Evolutionary conservation across 2,888 invertebrate genomes (phyloP).

Genomic region (Lithodes maja): DNA sequence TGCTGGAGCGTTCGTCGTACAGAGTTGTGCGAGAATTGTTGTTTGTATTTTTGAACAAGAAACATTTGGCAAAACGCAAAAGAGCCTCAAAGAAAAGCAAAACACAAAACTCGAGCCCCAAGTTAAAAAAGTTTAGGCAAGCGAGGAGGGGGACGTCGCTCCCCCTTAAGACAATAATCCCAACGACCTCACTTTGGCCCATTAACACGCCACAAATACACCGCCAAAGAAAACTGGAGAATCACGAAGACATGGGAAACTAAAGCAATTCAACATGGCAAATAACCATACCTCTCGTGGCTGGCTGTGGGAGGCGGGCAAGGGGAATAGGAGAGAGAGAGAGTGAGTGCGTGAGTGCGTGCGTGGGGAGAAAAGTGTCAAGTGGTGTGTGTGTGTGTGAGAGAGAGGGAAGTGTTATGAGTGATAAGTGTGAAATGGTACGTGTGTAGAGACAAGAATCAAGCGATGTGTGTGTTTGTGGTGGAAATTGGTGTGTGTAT

Average conservation of each 20-base stretch:
- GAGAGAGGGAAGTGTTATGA: too few relatives aligned
- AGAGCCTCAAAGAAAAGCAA: not conserved
- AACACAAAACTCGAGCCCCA: not conserved
- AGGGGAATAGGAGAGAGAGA: not conserved
- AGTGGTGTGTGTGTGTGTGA: not conserved
- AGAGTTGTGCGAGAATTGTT: too few relatives aligned
- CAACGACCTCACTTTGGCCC: constrained; percentile 19
- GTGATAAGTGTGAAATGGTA: too few relatives aligned
- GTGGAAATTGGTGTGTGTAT: too few relatives aligned
- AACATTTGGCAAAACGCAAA: constrained; percentile 6
- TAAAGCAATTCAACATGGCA: constrained; percentile 60
- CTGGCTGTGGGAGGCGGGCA: constrained; percentile 4
- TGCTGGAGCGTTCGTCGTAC: too few relatives aligned
- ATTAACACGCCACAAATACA: constrained; percentile 36
- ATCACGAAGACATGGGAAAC: constrained; percentile 42
- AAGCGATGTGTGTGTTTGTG: not conserved
- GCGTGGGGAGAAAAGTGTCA: too few relatives aligned
- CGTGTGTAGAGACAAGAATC: not conserved
- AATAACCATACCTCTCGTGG: constrained; percentile 52
- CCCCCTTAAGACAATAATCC: constrained; percentile 33
- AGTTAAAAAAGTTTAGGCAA: constrained; percentile 2
- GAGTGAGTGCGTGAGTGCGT: not conserved
- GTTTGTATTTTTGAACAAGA: not conserved
- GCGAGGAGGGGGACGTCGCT: not conserved
- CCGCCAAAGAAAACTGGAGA: constrained; percentile 38